phyloP scores from a whole-genome alignment of 2,797 vertebrate genomes.

The Caiman crocodilus region DNA sequence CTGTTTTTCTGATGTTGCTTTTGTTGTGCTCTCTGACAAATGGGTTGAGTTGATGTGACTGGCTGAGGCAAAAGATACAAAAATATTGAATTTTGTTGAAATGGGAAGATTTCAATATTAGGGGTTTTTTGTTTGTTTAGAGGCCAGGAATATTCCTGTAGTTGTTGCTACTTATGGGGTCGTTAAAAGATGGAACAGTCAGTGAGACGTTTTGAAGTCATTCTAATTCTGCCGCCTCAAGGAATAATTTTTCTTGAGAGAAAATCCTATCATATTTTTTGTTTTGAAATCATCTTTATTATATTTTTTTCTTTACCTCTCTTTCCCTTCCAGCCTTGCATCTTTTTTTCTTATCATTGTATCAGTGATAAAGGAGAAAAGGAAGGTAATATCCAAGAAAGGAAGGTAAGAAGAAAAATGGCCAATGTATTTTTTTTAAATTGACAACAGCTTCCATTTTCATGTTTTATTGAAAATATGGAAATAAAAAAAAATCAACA shows the following conservation, averaged over 20 bases:
- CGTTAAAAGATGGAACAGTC: too few relatives aligned
- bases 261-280: neutral
- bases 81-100: neutral
- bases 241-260: neutral
- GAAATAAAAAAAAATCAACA: neutral
- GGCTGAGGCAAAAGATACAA: neutral
- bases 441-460: neutral
- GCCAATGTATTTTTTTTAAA: neutral
- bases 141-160: neutral
- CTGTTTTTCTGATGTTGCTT: neutral
- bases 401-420: neutral
- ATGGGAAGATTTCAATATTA: neutral
- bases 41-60: neutral
- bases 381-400: neutral
- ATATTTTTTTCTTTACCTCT: accelerated
- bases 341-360: neutral
- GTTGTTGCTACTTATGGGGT: neutral
- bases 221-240: neutral
- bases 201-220: neutral
- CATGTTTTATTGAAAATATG: neutral
- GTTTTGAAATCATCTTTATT: neutral
- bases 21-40: neutral
- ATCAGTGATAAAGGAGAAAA: neutral
- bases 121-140: neutral
- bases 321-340: neutral